Conservation (phyloP, 2,888 invertebrate genomes). For the Orthosia gothica region DNA sequence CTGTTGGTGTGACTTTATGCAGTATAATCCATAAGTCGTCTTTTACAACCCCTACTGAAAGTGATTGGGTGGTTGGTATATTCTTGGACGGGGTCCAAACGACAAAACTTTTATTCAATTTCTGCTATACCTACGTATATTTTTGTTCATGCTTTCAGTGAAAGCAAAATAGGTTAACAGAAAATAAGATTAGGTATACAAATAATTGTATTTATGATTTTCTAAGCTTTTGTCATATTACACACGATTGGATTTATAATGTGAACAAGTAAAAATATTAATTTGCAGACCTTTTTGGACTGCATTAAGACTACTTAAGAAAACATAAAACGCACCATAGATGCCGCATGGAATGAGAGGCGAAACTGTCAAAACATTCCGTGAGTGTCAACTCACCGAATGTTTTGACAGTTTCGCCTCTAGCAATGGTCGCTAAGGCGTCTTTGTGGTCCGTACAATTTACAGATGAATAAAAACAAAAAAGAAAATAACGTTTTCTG, state of each 20-base stretch:
- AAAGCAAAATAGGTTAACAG: not conserved
- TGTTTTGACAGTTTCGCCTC: not conserved
- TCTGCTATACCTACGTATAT: constrained; percentile 1
- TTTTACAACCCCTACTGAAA: constrained; percentile 25
- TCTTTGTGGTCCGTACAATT: not conserved
- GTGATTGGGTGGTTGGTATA: constrained; percentile 19
- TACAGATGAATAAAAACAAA: not conserved
- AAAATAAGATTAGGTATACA: not conserved
- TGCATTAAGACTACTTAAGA: too few relatives aligned
- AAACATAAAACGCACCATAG: too few relatives aligned
- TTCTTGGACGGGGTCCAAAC: constrained; percentile 38
- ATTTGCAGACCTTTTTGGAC: too few relatives aligned
- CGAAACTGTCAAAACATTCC: too few relatives aligned
- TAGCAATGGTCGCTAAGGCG: not conserved
- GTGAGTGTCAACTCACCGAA: too few relatives aligned
- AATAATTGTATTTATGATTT: not conserved
- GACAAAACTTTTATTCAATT: constrained; percentile 17
- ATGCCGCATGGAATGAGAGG: too few relatives aligned
- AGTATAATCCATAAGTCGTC: constrained; percentile 18
- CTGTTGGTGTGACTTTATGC: constrained; percentile 6
- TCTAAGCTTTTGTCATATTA: not conserved
- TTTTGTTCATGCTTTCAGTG: constrained; percentile 7
- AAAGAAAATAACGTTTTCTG: not conserved
- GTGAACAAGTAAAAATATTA: too few relatives aligned
- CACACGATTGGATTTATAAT: not conserved